phyloP scores from a whole-genome alignment of 2,888 invertebrate species.

The Eristalinus sepulchralis region DNA sequence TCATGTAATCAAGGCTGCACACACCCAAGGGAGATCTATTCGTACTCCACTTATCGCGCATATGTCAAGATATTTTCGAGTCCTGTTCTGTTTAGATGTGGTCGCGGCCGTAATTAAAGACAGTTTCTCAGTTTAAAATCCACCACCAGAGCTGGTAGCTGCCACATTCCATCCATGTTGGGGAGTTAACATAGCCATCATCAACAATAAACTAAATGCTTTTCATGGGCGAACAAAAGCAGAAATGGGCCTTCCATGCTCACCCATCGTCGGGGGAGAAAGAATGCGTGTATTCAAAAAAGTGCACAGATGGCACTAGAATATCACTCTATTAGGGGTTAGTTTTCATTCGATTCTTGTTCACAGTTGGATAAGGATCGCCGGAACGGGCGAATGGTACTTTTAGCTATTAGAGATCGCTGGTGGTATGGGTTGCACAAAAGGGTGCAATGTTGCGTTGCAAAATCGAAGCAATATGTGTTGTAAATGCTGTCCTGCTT shows the following conservation, averaged over 20 bases:
- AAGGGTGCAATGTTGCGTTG: conserved; percentile 69
- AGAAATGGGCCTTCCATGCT: conserved; percentile 37
- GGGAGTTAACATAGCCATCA: conserved; percentile 80
- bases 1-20: conserved; percentile 70
- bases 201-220: conserved; percentile 80
- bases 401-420: conserved; percentile 55
- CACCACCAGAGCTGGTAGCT: conserved; percentile 42
- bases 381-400: conserved; percentile 20
- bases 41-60: conserved; percentile 75
- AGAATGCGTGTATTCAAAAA: conserved; percentile 48
- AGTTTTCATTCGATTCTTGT: conserved; percentile 79
- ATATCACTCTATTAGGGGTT: conserved; percentile 77
- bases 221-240: conserved; percentile 74
- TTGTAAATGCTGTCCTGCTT: conserved; percentile 74
- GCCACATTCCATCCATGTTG: conserved; percentile 21
- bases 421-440: conserved; percentile 24
- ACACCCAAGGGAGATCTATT: conserved; percentile 57
- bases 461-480: conserved; percentile 74
- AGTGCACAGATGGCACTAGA: conserved; percentile 74
- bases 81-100: conserved; percentile 72
- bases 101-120: conserved; percentile 74
- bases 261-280: conserved; percentile 49
- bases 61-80: conserved; percentile 79
- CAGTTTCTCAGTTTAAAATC: conserved; percentile 62
- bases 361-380: conserved; percentile 65